Percentiles rank a stretch among this genome's conserved stretches.
These are phyloP conservation scores for Anguilla megastoma DNA, from an alignment of 2,797 vertebrate species.

Conservation along the genomic window DNA sequence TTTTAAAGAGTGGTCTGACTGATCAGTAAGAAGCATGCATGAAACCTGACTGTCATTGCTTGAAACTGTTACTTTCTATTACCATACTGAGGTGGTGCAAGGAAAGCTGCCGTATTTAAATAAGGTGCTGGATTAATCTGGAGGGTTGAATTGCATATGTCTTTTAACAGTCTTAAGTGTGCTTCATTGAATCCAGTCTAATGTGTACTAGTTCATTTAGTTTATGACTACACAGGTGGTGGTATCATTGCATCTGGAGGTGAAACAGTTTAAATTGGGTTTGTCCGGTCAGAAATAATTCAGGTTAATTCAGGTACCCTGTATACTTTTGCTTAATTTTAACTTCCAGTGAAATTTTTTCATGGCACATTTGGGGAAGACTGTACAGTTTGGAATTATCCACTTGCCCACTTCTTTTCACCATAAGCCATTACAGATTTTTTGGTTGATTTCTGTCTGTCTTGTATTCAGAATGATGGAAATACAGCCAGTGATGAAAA, in stretches of 20 bases:
- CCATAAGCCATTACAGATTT: not conserved
- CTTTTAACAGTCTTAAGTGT: not conserved
- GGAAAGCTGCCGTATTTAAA: too few relatives aligned
- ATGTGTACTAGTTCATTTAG: not conserved
- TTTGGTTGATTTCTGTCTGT: not conserved
- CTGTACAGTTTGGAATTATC: not conserved
- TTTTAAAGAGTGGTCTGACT: too few relatives aligned
- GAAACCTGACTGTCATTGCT: too few relatives aligned
- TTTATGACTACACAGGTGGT: not conserved
- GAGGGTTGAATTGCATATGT: not conserved
- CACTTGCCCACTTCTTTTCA: not conserved
- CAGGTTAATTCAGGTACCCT: not conserved
- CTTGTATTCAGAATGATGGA: not conserved
- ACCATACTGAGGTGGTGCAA: too few relatives aligned
- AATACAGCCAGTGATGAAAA: conserved; percentile 5
- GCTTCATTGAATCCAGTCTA: not conserved
- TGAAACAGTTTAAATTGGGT: not conserved
- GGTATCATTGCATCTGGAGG: not conserved
- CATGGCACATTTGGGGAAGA: not conserved
- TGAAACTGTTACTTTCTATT: too few relatives aligned
- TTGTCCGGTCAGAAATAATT: not conserved
- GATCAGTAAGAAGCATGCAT: too few relatives aligned
- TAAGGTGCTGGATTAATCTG: not conserved
- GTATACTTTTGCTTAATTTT: not conserved
- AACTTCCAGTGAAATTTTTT: not conserved